Evolutionary conservation across 2,797 vertebrate species (phyloP).

Genomic region (Tarsius wallacei): DNA sequence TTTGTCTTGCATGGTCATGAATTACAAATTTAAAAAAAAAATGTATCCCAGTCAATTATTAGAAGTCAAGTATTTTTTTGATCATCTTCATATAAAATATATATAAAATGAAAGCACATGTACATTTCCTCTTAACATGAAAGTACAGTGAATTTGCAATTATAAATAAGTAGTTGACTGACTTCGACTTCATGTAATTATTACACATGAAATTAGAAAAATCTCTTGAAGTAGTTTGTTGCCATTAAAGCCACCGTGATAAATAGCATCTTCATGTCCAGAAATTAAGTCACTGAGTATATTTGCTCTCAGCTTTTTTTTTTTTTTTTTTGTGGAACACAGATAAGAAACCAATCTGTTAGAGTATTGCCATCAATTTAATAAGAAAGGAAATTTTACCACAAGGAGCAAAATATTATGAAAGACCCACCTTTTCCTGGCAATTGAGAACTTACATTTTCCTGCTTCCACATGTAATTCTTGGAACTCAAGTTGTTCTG

Average conservation of each 20-base stretch:
- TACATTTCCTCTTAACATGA: not conserved
- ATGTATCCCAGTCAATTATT: not conserved
- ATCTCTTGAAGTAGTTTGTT: conserved; percentile 40
- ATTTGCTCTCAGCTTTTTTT: conserved; percentile 43
- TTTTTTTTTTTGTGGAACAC: conserved; percentile 53
- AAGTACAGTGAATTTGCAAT: conserved; percentile 30
- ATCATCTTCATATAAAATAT: not conserved
- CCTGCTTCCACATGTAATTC: not conserved
- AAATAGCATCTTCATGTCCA: not conserved
- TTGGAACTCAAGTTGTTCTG: conserved; percentile 14
- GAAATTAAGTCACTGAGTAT: not conserved
- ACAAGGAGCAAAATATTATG: not conserved
- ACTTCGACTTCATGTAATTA: conserved; percentile 44
- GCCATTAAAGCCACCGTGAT: conserved; percentile 35
- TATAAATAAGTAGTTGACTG: conserved; percentile 40
- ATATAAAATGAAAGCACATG: not conserved
- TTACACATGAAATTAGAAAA: conserved; percentile 47
- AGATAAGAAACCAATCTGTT: conserved; percentile 43
- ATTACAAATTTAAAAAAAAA: not conserved
- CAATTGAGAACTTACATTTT: not conserved
- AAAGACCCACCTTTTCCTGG: not conserved
- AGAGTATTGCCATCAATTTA: not conserved
- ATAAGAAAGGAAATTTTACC: conserved; percentile 43
- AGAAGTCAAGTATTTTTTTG: not conserved
- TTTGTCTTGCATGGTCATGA: not conserved